Percentiles rank a stretch among this genome's conserved stretches.
Evolutionary conservation across 1,140 invertebrate species (phyloP).

Genomic region (Tribolium madens): DNA sequence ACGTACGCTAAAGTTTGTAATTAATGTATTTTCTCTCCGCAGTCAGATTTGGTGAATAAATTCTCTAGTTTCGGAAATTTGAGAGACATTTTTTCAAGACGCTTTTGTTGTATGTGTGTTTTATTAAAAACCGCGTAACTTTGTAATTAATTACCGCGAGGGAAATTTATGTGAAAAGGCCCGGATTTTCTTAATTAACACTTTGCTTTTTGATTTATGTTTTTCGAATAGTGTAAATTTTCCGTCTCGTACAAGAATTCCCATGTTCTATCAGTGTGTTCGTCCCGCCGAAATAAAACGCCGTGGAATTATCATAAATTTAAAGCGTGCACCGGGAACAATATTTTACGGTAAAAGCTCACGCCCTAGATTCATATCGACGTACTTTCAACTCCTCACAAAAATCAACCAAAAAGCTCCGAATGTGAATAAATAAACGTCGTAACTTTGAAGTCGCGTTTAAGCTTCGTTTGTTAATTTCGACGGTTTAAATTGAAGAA

Average conservation of each 20-base stretch:
- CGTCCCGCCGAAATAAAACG: conserved; percentile 23
- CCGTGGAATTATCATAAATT: conserved; percentile 30
- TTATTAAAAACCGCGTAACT: not conserved
- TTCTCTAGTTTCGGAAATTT: not conserved
- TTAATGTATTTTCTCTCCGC: not conserved
- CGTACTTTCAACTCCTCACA: not conserved
- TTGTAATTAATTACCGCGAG: not conserved
- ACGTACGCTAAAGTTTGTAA: not conserved
- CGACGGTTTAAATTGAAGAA: not conserved
- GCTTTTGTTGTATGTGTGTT: not conserved
- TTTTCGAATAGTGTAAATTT: not conserved
- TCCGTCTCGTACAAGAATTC: conserved; percentile 17
- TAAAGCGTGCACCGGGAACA: conserved; percentile 27
- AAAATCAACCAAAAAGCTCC: not conserved
- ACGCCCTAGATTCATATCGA: conserved; percentile 18
- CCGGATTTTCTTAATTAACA: not conserved
- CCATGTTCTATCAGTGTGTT: conserved; percentile 35
- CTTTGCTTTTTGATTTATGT: not conserved
- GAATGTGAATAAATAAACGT: not conserved
- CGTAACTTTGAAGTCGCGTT: conserved; percentile 7
- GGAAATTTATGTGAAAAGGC: not conserved
- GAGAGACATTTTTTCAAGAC: not conserved
- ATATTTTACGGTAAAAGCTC: conserved; percentile 22
- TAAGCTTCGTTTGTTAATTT: conserved; percentile 17
- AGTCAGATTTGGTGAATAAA: not conserved